Base-by-base conservation (phyloP, 2,888 invertebrate species). In the Marronus borbonicus region DNA sequence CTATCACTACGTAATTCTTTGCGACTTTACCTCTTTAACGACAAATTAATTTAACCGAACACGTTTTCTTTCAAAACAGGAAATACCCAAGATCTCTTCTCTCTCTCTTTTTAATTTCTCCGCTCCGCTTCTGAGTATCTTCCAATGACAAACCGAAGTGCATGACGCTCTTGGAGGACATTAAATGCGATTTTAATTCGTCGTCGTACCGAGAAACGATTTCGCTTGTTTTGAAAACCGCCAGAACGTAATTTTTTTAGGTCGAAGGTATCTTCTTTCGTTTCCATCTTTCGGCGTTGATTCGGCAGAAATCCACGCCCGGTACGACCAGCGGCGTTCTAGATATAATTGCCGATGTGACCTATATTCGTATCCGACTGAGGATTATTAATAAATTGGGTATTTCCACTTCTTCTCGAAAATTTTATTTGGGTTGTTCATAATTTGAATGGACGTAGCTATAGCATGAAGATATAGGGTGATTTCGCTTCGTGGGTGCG, bases 311-410 rank as follows among this genome's bases (percentile, higher is more conserved):
- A 50, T 68, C 68, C 50, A 28, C 68, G 50, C 50, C 50, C 28
- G 68, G 8, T 20, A 28, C 50, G 68, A 14, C 24, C n/a, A 17
- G 20, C 20, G 17, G 20, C 3, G 20, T 50, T 20, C 20, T 50
- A 68, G 17, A 74, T 39, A 74, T 74, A 74, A 74, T 74, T 74
- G 72, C 72, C 72, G 72, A 44, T n/a, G 44, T 39, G 76, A 76
- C 76, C 76, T 76, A 76, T 55, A 68, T 76, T 66, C 20, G 17
- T 28, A 50, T 14, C 75, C 10, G 44, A 39, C 62, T 17, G 20
- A 55, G 58, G 76, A 66, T 76, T 76, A 76, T 76, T 76, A 76
- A 76, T 76, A 76, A 68, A 68, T 76, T 76, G 60, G 76, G 76
- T 60, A 68, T 76, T 76, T 76, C 76, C 76, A 60, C 52, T 39